These are phyloP conservation scores for Dryoscopus gambensis DNA, from an alignment of 2,113 vertebrate species.

Conservation along the genomic window DNA sequence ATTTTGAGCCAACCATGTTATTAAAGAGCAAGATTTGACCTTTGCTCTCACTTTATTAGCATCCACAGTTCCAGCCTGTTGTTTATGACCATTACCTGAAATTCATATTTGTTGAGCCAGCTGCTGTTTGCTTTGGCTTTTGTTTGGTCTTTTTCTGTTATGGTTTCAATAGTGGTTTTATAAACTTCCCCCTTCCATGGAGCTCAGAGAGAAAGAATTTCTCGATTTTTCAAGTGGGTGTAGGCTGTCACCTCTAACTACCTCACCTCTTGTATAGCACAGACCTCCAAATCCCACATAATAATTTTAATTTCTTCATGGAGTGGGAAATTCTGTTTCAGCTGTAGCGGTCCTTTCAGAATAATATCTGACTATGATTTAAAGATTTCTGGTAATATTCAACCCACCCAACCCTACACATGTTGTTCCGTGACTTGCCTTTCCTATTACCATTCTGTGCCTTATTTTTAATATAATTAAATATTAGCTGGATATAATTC, in stretches of 20 bases:
- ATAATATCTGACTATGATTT: not conserved
- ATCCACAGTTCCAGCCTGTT: not conserved
- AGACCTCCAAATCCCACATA: not conserved
- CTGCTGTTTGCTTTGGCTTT: slow-evolving; percentile 25
- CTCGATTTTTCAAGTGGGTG: not conserved
- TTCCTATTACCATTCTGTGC: not conserved
- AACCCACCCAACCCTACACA: not conserved
- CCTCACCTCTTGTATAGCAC: not conserved
- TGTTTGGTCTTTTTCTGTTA: not conserved
- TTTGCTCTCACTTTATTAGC: not conserved
- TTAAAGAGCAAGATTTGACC: not conserved
- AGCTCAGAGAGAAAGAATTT: not conserved
- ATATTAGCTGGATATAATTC: not conserved
- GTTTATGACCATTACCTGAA: not conserved
- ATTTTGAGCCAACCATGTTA: not conserved
- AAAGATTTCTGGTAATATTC: not conserved
- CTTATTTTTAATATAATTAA: not conserved
- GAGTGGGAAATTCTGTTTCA: not conserved
- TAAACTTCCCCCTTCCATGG: not conserved
- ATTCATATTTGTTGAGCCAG: not conserved
- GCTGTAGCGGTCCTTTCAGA: not conserved
- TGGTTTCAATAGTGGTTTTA: not conserved
- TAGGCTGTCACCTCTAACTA: not conserved
- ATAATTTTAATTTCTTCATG: not conserved
- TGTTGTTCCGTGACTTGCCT: not conserved